Conservation (phyloP, 2,888 invertebrate genomes). For the Schrankia costaestrigalis region DNA sequence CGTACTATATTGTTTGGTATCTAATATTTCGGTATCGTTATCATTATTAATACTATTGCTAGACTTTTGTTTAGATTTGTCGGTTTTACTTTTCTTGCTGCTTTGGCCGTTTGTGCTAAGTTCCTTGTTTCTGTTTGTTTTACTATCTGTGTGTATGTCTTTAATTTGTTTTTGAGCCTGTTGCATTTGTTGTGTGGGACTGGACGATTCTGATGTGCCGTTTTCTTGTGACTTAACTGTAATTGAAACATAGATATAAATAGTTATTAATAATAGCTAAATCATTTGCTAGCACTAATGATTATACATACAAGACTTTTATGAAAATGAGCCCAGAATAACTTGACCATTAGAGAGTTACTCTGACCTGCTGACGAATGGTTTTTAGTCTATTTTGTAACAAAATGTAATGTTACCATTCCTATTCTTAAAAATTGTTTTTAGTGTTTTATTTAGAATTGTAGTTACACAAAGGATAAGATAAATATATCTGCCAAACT, state of each 20-base stretch:
- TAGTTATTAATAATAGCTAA: not conserved
- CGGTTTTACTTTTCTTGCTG: constrained; percentile 64
- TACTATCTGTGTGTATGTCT: constrained; percentile 65
- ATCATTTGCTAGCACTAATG: too few relatives aligned
- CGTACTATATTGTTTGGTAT: constrained; percentile 28
- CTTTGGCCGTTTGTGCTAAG: constrained; percentile 71
- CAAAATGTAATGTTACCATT: too few relatives aligned
- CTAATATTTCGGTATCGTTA: constrained; percentile 49
- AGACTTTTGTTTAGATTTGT: constrained; percentile 78
- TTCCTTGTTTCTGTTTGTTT: constrained; percentile 66
- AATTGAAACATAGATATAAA: constrained; percentile 17
- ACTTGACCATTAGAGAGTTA: too few relatives aligned
- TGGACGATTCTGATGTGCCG: constrained; percentile 75
- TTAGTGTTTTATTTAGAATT: too few relatives aligned
- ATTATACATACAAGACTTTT: too few relatives aligned
- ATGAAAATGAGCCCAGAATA: too few relatives aligned
- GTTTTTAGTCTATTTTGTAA: too few relatives aligned
- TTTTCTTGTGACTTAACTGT: constrained; percentile 77
- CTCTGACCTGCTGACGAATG: too few relatives aligned
- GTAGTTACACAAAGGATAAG: too few relatives aligned
- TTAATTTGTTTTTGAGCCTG: constrained; percentile 76
- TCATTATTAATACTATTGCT: constrained; percentile 67
- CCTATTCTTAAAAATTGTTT: too few relatives aligned
- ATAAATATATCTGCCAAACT: too few relatives aligned
- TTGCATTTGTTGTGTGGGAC: constrained; percentile 62